Conservation (phyloP, 2,113 vertebrate genomes). For the Indicator maculatus region DNA sequence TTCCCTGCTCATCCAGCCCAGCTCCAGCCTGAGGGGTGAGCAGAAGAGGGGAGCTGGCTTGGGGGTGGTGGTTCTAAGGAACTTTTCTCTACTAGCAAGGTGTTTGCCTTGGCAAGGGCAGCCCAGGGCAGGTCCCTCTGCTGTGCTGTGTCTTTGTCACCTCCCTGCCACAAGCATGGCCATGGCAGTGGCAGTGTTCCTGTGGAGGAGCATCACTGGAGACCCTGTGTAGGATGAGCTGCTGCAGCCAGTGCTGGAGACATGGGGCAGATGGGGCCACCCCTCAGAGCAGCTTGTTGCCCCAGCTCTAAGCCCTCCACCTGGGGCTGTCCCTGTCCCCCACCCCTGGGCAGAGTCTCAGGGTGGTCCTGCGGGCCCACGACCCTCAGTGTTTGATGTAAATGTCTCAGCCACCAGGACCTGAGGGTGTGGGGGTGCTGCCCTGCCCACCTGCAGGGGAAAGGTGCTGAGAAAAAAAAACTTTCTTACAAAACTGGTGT, state of each 20-base stretch:
- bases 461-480: neutral
- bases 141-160: neutral
- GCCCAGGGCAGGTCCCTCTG: neutral
- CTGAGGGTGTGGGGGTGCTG: neutral
- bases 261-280: rapidly evolving
- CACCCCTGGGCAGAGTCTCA: neutral
- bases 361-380: rapidly evolving
- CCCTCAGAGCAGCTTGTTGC: neutral
- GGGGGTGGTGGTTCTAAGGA: neutral
- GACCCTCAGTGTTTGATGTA: rapidly evolving
- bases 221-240: rapidly evolving
- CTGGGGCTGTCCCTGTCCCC: neutral
- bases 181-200: neutral
- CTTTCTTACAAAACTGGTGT: neutral
- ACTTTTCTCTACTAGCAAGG: neutral
- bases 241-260: neutral
- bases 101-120: neutral
- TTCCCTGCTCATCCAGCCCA: neutral
- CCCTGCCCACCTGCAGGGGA: neutral
- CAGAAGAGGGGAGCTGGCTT: neutral
- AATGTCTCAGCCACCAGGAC: rapidly evolving
- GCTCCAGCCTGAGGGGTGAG: neutral
- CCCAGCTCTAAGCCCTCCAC: neutral
- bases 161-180: rapidly evolving
- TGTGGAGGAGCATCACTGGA: rapidly evolving